Conservation (phyloP, 2,888 invertebrate species). For the Silvanus unidentatus region DNA sequence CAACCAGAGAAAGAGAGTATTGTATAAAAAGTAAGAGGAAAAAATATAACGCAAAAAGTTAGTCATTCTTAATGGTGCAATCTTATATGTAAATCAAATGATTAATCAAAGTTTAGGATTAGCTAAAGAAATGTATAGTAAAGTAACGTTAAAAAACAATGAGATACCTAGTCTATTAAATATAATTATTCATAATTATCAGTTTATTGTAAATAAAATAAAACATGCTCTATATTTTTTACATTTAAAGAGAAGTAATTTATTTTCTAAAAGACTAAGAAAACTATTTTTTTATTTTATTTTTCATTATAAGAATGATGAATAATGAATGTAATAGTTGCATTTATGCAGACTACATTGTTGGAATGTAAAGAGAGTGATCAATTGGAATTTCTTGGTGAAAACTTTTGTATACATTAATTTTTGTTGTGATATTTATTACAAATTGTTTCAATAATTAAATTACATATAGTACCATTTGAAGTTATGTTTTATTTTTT, state of each 20-base stretch:
- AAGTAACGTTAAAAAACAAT: not conserved
- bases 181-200: not conserved
- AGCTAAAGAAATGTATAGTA: not conserved
- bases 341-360: not conserved
- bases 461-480: no score
- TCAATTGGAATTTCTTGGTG: no score
- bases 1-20: conserved; percentile 57
- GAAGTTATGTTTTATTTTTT: no score
- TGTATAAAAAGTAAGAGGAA: conserved; percentile 46
- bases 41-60: no score
- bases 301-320: not conserved
- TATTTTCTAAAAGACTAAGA: not conserved
- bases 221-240: conserved; percentile 2
- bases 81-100: not conserved
- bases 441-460: no score
- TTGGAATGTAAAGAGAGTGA: no score
- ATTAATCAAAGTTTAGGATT: not conserved
- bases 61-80: not conserved
- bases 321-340: not conserved
- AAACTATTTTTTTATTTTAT: not conserved
- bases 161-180: conserved; percentile 1
- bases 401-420: no score
- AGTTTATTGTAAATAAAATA: conserved; percentile 1
- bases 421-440: no score
- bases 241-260: not conserved